Evolutionary conservation across 2,888 invertebrate species (phyloP), one percentile per base, ranked within the genome.

Genomic region (Catonia carolina): DNA sequence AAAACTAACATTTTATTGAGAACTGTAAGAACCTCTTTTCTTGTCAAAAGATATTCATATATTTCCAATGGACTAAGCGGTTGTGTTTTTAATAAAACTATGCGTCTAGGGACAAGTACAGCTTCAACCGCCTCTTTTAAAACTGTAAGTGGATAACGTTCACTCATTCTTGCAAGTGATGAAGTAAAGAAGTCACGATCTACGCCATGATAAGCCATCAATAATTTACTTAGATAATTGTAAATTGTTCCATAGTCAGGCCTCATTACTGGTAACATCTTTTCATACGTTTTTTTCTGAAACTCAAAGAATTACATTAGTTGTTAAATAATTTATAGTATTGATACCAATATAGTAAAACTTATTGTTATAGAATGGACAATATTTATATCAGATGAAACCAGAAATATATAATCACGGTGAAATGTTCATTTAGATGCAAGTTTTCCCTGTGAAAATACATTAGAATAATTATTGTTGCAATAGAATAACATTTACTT

Each of bases 191-290:
- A 77, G 53, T 80, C 74, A 31, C 83, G 74, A 62, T 78, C 72
- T 1, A 85, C 69, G 0, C 75, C 77, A 49, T 80, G 80, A 67
- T 77, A 81, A 54, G 76, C 73, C 80, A 81, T 81, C 41, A 84
- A 65, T 47, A 77, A 66, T 60, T 77, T 72, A 20, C 76, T 73
- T 68, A 83, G 76, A 62, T 77, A 75, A 54, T 75, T 71, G 22
- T 78, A 79, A 48, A 81, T 70, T 48, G 79, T 41, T 22, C 54
- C 47, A 37, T 83, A 83, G 66, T 84, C 84, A 2, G 78, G 74
- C 45, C 64, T 70, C 1, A 79, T 79, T 56, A 80, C 70, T 62
- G 78, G 69, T 62, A 80, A 77, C 31, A 78, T 74, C 52, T 77
- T 78, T 56, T 83, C 78, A 68, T 80, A 83, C 1, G 75, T 71